phyloP scores from a whole-genome alignment of 2,888 invertebrate genomes.

The Calliopum simillimum region DNA sequence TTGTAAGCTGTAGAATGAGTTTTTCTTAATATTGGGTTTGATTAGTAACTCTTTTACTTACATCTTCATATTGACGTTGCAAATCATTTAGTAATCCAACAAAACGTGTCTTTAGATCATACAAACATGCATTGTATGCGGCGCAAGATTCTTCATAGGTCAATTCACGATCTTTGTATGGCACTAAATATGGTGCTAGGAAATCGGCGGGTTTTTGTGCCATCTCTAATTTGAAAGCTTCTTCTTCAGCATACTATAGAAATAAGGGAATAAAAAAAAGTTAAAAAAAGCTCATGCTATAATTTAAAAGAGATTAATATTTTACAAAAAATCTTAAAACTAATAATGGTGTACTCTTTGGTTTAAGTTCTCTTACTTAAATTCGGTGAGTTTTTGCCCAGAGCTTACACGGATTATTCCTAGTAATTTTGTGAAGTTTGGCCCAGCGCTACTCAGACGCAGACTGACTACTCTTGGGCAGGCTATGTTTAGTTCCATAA shows the following conservation, averaged over 20 bases:
- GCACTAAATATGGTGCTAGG: slow-evolving; percentile 72
- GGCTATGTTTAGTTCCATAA: too few relatives aligned
- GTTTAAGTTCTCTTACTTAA: too few relatives aligned
- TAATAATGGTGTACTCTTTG: too few relatives aligned
- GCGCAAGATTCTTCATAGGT: slow-evolving; percentile 56
- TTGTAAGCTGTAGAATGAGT: slow-evolving; percentile 54
- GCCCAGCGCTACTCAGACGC: too few relatives aligned
- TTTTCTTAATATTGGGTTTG: not conserved
- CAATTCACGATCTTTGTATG: slow-evolving; percentile 59
- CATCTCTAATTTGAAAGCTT: slow-evolving; percentile 67
- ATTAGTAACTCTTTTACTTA: slow-evolving; percentile 53
- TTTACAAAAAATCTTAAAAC: too few relatives aligned
- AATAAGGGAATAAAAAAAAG: not conserved
- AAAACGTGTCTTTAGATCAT: slow-evolving; percentile 75
- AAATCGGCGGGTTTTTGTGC: slow-evolving; percentile 70
- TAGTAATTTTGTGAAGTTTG: too few relatives aligned
- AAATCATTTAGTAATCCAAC: slow-evolving; percentile 74
- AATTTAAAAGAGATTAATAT: not conserved
- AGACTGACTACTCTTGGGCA: too few relatives aligned
- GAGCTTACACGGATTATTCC: too few relatives aligned
- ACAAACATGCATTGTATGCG: slow-evolving; percentile 70
- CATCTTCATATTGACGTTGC: slow-evolving; percentile 75
- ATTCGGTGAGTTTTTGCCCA: too few relatives aligned
- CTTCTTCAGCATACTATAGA: slow-evolving; percentile 57
- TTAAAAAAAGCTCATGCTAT: not conserved